phyloP scores from a whole-genome alignment of 2,797 vertebrate genomes.

The Sitta carolinensis region DNA sequence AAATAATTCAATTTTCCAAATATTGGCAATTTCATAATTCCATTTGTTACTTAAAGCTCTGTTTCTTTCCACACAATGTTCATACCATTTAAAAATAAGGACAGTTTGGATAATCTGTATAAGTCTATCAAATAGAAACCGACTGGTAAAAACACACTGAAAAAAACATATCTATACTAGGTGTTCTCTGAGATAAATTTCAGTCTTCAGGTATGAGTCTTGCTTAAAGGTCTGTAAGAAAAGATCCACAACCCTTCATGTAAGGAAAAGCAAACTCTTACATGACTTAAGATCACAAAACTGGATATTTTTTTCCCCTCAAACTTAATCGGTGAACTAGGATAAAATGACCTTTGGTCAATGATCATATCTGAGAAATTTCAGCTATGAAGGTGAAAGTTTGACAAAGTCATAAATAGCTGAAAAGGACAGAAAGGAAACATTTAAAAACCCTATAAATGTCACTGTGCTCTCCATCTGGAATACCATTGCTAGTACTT shows the following conservation, averaged over 20 bases:
- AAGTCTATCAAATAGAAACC: neutral
- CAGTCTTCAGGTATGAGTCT: neutral
- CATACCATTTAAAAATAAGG: neutral
- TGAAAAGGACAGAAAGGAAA: slow-evolving; percentile 13
- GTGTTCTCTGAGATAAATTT: neutral
- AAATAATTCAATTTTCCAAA: neutral
- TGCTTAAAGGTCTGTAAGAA: neutral
- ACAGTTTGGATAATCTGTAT: neutral
- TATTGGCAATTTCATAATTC: neutral
- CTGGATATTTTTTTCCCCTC: neutral
- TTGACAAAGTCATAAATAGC: neutral
- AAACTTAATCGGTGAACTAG: neutral
- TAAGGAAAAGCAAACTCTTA: neutral
- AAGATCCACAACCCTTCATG: neutral
- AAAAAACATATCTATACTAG: neutral
- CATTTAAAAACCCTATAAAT: neutral
- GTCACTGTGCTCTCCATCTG: neutral
- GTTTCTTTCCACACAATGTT: neutral
- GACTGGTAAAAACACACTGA: neutral
- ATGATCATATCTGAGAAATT: neutral
- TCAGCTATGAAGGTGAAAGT: neutral
- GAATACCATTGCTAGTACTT: neutral
- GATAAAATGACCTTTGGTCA: neutral
- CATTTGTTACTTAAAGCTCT: neutral
- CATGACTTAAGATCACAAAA: neutral